Percentiles rank a stretch among this genome's conserved stretches.
Conservation (phyloP, 2,113 vertebrate genomes). For the Choloepus hoffmanni region DNA sequence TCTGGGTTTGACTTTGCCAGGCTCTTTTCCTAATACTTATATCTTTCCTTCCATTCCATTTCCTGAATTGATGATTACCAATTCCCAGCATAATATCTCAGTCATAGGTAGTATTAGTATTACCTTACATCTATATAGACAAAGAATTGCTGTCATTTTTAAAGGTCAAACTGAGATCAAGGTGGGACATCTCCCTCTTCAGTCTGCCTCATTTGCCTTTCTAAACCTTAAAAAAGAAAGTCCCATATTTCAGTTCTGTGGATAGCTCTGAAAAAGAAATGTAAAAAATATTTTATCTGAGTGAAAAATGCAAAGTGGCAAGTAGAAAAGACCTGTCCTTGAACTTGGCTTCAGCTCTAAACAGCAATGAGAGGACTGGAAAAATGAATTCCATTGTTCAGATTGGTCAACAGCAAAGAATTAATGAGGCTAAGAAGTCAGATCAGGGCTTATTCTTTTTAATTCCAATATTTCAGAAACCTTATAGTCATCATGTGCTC, state of each 20-base stretch:
- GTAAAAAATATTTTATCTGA: constrained; percentile 19
- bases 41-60: neutral
- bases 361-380: constrained; percentile 59
- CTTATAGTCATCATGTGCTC: constrained; percentile 35
- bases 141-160: neutral
- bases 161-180: constrained; percentile 41
- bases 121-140: neutral
- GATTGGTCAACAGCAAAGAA: constrained; percentile 75
- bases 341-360: constrained; percentile 57
- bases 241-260: neutral
- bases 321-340: constrained; percentile 41
- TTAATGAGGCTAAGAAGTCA: constrained; percentile 55
- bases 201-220: constrained; percentile 4
- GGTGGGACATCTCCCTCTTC: neutral
- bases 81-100: neutral
- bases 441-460: constrained; percentile 44
- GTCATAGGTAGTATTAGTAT: neutral
- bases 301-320: constrained; percentile 46
- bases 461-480: constrained; percentile 65
- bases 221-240: constrained; percentile 38
- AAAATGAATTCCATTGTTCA: constrained; percentile 69
- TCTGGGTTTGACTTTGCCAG: constrained; percentile 9
- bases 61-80: neutral
- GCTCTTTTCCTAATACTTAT: neutral
- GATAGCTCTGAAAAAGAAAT: constrained; percentile 19